Evolutionary conservation across 2,888 invertebrate genomes (phyloP), one percentile per base, ranked within the genome.

Genomic region (Argyra leucocephala): DNA sequence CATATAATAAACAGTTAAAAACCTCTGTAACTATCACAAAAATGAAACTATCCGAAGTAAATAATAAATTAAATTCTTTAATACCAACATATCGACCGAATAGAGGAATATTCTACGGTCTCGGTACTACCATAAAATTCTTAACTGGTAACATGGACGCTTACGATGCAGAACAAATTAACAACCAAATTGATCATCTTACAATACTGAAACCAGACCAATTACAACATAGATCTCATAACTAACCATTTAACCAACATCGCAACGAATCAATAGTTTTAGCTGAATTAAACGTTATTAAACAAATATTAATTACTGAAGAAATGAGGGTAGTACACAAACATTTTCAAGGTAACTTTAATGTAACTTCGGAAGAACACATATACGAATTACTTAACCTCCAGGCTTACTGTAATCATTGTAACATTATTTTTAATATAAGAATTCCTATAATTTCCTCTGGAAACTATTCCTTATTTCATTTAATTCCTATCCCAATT

Each of bases 221-320:
- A 64, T 24, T 66, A 21, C 57, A 66, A 66, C 18, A 57, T 66
- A 7, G 65, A 66, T 12, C 61, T 66, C 3, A 9, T 66, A 26
- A 61, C 22, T 23, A 57, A 66, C 31, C 61, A 62, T 9, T 9
- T 66, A 26, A 61, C 26, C 15, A 57, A 66, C 22, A 66, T 66
- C 10, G 37, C n/a, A n/a, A 36, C 10, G 66, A 66, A 66, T 58
- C 66, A 4, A 22, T 62, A 21, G 36, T 66, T n/a, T 18, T 66
- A 36, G 66, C 66, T 22, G 61, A 61, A 63, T 12, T 66, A 12
- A 66, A 66, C 23, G 57, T 66, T n/a, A 62, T 66, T 22, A 66
- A 66, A 66, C 15, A 63, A 22, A 66, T 66, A 1, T 62, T 66
- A 21, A 66, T 57, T 23, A 15, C 18, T 0, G n/a, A 57, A 22